These are phyloP conservation scores for Aspidiotus destructor DNA, from an alignment of 2,888 invertebrate genomes.

Conservation along the genomic window DNA sequence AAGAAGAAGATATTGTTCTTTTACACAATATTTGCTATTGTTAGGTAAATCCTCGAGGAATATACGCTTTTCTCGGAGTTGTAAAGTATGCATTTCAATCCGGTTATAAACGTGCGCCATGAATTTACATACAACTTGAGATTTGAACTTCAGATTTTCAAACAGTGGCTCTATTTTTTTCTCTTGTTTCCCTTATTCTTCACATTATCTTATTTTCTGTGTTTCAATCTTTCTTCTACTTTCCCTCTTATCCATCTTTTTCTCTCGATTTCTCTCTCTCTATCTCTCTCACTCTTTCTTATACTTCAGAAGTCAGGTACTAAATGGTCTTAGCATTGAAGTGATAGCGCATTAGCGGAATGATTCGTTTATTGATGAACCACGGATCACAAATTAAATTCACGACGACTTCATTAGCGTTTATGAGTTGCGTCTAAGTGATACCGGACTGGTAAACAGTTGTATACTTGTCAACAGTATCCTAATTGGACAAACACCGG, in stretches of 20 bases:
- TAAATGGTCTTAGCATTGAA: no score
- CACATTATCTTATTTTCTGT: no score
- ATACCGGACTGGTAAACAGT: not conserved
- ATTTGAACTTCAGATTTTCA: conserved; percentile 21
- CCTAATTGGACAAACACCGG: not conserved
- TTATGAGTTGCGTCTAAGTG: not conserved
- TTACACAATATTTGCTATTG: conserved; percentile 31
- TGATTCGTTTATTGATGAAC: not conserved
- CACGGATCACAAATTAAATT: not conserved
- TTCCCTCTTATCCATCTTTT: not conserved
- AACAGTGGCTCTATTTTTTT: conserved; percentile 4
- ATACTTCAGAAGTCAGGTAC: not conserved
- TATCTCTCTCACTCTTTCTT: not conserved
- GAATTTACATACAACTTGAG: conserved; percentile 30
- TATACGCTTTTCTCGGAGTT: conserved; percentile 22
- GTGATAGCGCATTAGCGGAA: no score
- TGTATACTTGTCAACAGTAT: not conserved
- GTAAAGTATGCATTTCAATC: conserved; percentile 20
- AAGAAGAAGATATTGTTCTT: conserved; percentile 11
- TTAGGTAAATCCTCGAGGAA: conserved; percentile 30
- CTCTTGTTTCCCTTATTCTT: no score
- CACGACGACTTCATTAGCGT: not conserved
- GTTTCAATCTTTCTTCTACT: no score
- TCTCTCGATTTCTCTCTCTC: not conserved
- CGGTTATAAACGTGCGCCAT: conserved; percentile 28